Base-by-base conservation (phyloP, 2,888 invertebrate genomes). In the Antitype chi region DNA sequence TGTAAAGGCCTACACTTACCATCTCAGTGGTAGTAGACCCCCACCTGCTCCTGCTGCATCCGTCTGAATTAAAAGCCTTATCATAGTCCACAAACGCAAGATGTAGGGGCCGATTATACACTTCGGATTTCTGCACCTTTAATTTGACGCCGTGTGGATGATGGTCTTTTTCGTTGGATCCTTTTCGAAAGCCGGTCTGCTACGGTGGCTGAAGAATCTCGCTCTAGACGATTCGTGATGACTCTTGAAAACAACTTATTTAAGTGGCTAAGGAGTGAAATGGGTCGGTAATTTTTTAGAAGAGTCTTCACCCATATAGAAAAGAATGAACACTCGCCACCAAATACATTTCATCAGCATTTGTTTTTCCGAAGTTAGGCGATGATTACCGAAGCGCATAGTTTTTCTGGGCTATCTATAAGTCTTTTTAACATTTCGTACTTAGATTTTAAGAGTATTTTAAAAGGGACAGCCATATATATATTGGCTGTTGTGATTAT, bases 391-490 rank as follows among this genome's bases (percentile, higher is more conserved):
- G 68, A 57, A 38, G 20, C 38, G n/a, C 38, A 68, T 55, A n/a
- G 7, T 57, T 57, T 53, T n/a, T 68, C 38, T 68, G 20, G 57
- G n/a, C n/a, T n/a, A 57, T n/a, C 17, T 68, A 3, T 53, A 23
- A 25, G 20, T 64, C 9, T 70, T 57, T 68, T 67, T 43, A 28
- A 57, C 7, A 2, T 70, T 68, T 28, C 43, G 8, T 81, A 60
- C 52, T 66, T 82, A 82, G 28, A 67, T 70, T 57, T 17, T 82
- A 77, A 70, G 78, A 63, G 60, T 70, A 57, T 67, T 62, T 77
- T 15, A 4, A 55, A 73, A 66, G 28, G 13, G 13, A 20, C 59
- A 59, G 62, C 43, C 68, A 25, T 43, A 55, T 20, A 25, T 23
- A 71, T 3, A 43, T 57, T 82, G 32, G 28, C 62, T 63, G 60